Evolutionary conservation across 2,113 vertebrate genomes (phyloP).

Genomic region (Ceratotherium simum): DNA sequence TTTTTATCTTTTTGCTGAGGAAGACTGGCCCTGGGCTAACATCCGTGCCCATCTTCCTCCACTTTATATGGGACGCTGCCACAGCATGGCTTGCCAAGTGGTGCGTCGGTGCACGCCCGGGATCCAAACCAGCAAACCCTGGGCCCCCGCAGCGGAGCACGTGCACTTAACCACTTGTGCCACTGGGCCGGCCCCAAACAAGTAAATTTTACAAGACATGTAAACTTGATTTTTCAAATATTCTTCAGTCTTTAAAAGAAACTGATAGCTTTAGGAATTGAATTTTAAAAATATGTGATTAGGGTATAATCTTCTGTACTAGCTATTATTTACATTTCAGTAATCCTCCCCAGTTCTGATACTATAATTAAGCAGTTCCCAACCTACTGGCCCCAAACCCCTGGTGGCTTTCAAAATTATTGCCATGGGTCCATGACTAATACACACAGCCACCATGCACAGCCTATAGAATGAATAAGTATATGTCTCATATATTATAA

Average conservation of each 20-base stretch:
- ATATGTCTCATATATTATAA: background rate
- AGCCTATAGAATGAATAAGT: background rate
- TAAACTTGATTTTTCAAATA: constrained; percentile 34
- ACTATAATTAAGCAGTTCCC: constrained; percentile 23
- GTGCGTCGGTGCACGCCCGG: no score
- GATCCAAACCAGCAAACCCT: no score
- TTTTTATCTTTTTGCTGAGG: no score
- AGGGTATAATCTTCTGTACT: constrained; percentile 13
- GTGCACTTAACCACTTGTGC: no score
- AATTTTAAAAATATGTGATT: constrained; percentile 37
- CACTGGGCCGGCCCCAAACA: no score
- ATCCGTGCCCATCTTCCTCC: no score
- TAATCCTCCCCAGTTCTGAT: constrained; percentile 32
- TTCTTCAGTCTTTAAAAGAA: constrained; percentile 41
- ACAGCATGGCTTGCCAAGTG: no score
- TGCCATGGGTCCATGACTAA: background rate
- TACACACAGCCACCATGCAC: background rate
- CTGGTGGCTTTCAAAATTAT: constrained; percentile 30
- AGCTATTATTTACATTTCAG: constrained; percentile 31
- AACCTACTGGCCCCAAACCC: background rate
- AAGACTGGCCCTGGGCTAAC: no score
- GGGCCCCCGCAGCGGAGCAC: no score
- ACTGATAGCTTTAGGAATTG: background rate
- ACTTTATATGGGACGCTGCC: no score
- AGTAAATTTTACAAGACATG: background rate